These are phyloP conservation scores for Melanostoma mellinum DNA, from an alignment of 2,888 invertebrate species.

Conservation along the genomic window DNA sequence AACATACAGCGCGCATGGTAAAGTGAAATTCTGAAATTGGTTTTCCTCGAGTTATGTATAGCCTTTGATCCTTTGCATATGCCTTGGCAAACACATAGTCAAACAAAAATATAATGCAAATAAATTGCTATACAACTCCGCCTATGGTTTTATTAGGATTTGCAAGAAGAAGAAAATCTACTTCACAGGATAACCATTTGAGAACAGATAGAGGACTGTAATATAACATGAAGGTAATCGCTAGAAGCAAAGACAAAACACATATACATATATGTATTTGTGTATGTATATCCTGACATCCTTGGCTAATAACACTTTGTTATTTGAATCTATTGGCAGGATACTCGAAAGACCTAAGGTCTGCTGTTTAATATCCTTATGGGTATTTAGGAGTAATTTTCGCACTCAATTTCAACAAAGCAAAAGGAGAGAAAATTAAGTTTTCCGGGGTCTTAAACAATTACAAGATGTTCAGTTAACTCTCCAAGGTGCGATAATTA, in stretches of 20 bases:
- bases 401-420: constrained; percentile 56
- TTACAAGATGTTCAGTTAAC: constrained; percentile 65
- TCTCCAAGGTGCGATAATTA: constrained; percentile 69
- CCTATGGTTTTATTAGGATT: constrained; percentile 42
- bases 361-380: constrained; percentile 63
- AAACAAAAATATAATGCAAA: constrained; percentile 19
- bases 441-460: constrained; percentile 69
- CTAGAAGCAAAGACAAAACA: constrained; percentile 28
- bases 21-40: constrained; percentile 48
- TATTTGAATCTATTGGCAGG: constrained; percentile 71
- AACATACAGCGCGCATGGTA: constrained; percentile 30
- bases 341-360: constrained; percentile 60
- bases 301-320: constrained; percentile 55
- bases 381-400: constrained; percentile 64
- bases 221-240: constrained; percentile 31
- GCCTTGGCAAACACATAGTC: not conserved
- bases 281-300: not conserved
- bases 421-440: constrained; percentile 57
- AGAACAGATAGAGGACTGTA: not conserved
- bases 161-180: constrained; percentile 12
- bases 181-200: constrained; percentile 10
- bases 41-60: constrained; percentile 42
- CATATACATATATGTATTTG: not conserved
- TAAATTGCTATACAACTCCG: constrained; percentile 33
- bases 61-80: constrained; percentile 38